A percentile compares a stretch with the other conserved stretches of the same genome.
Conservation (phyloP, 2,797 vertebrate species). For the Bryconaethiops microstoma region DNA sequence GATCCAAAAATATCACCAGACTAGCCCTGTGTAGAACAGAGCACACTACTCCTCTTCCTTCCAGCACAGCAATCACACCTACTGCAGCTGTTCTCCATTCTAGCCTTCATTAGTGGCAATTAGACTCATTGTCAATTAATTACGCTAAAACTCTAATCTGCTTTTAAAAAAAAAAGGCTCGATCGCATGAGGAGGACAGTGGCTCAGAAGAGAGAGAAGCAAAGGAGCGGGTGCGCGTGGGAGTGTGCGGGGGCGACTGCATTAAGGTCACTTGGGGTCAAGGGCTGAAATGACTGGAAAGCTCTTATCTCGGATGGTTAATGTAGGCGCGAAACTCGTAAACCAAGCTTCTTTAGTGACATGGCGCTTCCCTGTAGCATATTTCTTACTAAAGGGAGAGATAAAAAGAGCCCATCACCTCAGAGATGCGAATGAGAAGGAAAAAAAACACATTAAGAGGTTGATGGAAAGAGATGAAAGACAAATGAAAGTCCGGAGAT, state of each 20-base stretch:
- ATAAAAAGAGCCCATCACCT: conserved; percentile 56
- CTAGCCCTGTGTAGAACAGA: conserved; percentile 18
- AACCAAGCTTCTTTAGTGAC: conserved; percentile 13
- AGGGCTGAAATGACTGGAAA: conserved; percentile 33
- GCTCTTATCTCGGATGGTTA: conserved; percentile 32
- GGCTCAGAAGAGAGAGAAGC: conserved; percentile 34
- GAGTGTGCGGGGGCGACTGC: conserved; percentile 11
- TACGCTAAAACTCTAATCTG: conserved; percentile 24
- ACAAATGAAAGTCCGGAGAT: conserved; percentile 2
- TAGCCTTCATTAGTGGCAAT: conserved; percentile 27
- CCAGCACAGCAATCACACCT: conserved; percentile 17
- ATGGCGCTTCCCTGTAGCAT: not conserved
- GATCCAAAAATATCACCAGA: conserved; percentile 8
- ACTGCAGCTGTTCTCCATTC: conserved; percentile 42
- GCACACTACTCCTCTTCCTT: conserved; percentile 1
- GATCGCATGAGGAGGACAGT: conserved; percentile 37
- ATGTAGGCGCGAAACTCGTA: conserved; percentile 13
- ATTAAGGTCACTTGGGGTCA: conserved; percentile 41
- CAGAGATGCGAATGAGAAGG: conserved; percentile 1
- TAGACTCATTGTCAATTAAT: conserved; percentile 50
- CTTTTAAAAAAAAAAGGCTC: conserved; percentile 43
- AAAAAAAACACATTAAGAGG: not conserved
- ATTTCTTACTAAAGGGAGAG: conserved; percentile 10
- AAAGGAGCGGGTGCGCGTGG: conserved; percentile 12
- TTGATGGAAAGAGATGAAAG: conserved; percentile 1